Evolutionary conservation across 2,113 vertebrate genomes (phyloP).

Genomic region (Sinosuthora webbiana): DNA sequence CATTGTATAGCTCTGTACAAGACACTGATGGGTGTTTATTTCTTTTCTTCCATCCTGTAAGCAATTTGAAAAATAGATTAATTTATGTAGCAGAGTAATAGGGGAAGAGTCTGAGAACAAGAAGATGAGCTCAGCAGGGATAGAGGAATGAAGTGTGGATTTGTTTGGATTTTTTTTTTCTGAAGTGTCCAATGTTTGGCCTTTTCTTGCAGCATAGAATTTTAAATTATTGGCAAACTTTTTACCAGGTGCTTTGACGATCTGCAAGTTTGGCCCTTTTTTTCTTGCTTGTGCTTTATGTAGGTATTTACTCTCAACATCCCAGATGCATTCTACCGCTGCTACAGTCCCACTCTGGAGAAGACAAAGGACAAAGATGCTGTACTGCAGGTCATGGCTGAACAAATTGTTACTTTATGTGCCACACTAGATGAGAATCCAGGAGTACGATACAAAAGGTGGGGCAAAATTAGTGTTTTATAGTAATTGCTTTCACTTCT

Average conservation of each 20-base stretch:
- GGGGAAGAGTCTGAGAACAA: not conserved
- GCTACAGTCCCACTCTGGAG: slow-evolving; percentile 81
- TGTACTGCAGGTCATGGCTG: slow-evolving; percentile 84
- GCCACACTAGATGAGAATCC: slow-evolving; percentile 94
- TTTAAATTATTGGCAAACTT: not conserved
- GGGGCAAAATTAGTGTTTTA: not conserved
- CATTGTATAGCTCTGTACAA: not conserved
- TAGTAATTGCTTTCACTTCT: not conserved
- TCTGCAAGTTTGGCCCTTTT: not conserved
- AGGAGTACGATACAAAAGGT: slow-evolving; percentile 91
- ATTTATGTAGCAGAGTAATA: not conserved
- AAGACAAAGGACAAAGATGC: slow-evolving; percentile 75
- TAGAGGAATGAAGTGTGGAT: not conserved
- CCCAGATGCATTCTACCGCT: slow-evolving; percentile 86
- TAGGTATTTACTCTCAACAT: slow-evolving; percentile 92
- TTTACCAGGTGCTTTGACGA: not conserved
- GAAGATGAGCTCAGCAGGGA: not conserved
- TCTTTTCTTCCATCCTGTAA: not conserved
- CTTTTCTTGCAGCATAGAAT: not conserved
- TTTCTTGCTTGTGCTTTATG: not conserved
- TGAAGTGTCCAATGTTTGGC: not conserved
- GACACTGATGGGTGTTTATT: not conserved
- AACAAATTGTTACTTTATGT: slow-evolving; percentile 92
- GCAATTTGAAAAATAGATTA: not conserved
- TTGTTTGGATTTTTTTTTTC: not conserved